Evolutionary conservation across 1,140 invertebrate genomes (phyloP).

Genomic region (Zaprionus ornatus): DNA sequence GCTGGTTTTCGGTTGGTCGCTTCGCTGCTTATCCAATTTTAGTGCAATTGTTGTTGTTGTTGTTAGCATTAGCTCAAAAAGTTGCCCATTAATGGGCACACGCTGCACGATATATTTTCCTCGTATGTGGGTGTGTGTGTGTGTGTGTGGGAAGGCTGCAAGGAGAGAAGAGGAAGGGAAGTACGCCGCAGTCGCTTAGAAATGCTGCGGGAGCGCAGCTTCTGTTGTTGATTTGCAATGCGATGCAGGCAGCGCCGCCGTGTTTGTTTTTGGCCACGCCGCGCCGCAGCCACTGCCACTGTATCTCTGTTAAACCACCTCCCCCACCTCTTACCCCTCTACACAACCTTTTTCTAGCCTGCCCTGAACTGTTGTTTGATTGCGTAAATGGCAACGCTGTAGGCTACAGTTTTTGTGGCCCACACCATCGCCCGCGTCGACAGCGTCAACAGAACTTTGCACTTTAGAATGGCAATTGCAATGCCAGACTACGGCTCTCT

Average conservation of each 20-base stretch:
- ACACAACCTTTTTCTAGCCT: background rate
- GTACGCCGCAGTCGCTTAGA: conserved; percentile 9
- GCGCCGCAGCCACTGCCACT: background rate
- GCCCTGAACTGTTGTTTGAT: conserved; percentile 46
- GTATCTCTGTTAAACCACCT: background rate
- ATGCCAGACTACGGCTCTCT: background rate
- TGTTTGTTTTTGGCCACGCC: conserved; percentile 61
- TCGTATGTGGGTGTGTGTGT: conserved; percentile 8
- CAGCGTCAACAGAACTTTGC: conserved; percentile 53
- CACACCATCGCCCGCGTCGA: background rate
- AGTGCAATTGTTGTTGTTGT: conserved; percentile 11
- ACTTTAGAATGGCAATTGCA: conserved; percentile 33
- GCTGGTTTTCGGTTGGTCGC: background rate
- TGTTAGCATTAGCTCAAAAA: conserved; percentile 62
- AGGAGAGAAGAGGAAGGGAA: background rate
- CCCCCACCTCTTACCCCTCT: background rate
- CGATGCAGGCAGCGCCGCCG: conserved; percentile 8
- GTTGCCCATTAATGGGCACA: conserved; percentile 59
- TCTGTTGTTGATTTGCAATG: conserved; percentile 63
- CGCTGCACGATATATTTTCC: background rate
- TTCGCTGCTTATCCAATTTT: conserved; percentile 59
- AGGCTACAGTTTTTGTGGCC: background rate
- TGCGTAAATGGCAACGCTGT: conserved; percentile 47
- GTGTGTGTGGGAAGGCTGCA: conserved; percentile 22
- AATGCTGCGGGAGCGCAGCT: conserved; percentile 1